phyloP scores from a whole-genome alignment of 2,888 invertebrate genomes.

The Lasius platythorax region DNA sequence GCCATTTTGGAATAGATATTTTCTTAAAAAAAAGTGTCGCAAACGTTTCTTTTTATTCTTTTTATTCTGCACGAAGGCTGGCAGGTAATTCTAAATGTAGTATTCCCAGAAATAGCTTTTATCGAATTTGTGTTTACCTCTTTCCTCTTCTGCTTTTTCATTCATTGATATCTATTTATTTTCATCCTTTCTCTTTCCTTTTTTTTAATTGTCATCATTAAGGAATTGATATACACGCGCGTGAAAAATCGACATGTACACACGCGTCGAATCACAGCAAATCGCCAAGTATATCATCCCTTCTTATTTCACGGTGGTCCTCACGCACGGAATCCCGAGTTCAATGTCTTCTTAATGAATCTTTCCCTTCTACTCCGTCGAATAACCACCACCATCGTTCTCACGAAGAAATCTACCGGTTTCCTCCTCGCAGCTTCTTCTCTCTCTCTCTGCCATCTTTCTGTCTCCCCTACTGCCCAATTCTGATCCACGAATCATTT shows the following conservation, averaged over 20 bases:
- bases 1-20: not conserved
- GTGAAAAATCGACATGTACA: slow-evolving; percentile 67
- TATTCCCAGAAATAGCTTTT: not conserved
- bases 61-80: not conserved
- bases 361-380: slow-evolving; percentile 68
- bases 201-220: slow-evolving; percentile 7
- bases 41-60: not conserved
- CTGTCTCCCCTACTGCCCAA: slow-evolving; percentile 38
- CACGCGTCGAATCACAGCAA: slow-evolving; percentile 62
- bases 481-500: slow-evolving; percentile 39
- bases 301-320: slow-evolving; percentile 78
- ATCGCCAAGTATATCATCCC: slow-evolving; percentile 56
- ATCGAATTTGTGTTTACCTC: not conserved
- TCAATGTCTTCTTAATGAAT: slow-evolving; percentile 81
- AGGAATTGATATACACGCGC: slow-evolving; percentile 20
- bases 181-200: not conserved
- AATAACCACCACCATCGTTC: slow-evolving; percentile 58
- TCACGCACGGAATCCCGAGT: slow-evolving; percentile 76
- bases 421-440: slow-evolving; percentile 41
- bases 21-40: not conserved
- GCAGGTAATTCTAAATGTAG: not conserved
- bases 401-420: slow-evolving; percentile 64
- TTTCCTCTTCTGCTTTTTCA: not conserved
- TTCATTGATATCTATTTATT: not conserved
- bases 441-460: slow-evolving; percentile 9